Base-by-base conservation (phyloP, 2,888 invertebrate species). In the Hyppa rectilinea region DNA sequence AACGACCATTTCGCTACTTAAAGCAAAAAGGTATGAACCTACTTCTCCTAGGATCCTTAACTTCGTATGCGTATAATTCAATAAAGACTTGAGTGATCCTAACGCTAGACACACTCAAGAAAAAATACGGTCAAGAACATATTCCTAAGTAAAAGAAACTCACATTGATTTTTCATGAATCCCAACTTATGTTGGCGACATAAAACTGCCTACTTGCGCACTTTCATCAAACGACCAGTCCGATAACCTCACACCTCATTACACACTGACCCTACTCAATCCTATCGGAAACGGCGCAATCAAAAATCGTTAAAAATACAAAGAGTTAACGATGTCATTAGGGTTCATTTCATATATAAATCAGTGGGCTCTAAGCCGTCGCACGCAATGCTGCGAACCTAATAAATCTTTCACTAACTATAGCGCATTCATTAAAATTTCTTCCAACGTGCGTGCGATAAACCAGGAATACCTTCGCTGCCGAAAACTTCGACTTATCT, bases 401-500 rank as follows among this genome's bases (percentile, higher is more conserved):
- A 85, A 91, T 92, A 92, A 94, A 93, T 94, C 90, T 89, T 88
- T 80, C 79, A 84, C 87, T 88, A 93, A 92, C 90, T 91, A 92
- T 88, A 82, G 87, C 74, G 88, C 90, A 91, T 92, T 94, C 93
- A 94, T 95, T 95, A 94, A 93, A 94, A 92, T 95, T 93, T 94
- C 94, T 94, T 92, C 87, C 88, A 88, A 90, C 92, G 94, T 94
- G 93, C 94, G 93, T 94, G 91, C 92, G 94, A 95, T 95, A 95
- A 95, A 92, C 90, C 77, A 71, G 83, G 87, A 87, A 90, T 92
- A 93, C 90, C 90, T 92, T 90, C 86, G 83, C 87, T 85, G 89
- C 89, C 92, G 92, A 94, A 94, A 95, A 95, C 94, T 95, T 95
- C 90, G 90, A 94, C 93, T 95, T 95, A 95, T 95, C 95, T 95